Conservation (phyloP, 2,888 invertebrate genomes). For the Seira ritae region DNA sequence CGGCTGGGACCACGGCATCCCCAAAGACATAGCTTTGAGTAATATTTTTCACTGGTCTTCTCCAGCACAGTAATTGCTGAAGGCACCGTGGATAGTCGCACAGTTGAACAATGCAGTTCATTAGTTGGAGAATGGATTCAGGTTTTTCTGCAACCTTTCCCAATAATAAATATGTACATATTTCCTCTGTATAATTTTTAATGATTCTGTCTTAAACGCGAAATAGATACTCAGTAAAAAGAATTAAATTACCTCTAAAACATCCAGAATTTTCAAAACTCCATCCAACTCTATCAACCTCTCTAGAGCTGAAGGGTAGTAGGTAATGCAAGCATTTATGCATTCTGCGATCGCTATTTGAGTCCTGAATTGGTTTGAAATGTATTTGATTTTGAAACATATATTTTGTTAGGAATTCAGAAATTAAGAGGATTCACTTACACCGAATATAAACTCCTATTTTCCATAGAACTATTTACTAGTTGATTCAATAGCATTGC, state of each 20-base stretch:
- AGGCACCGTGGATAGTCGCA: conserved; percentile 70
- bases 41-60: conserved; percentile 35
- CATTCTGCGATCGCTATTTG: conserved; percentile 68
- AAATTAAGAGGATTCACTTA: background rate
- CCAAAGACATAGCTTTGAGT: conserved; percentile 53
- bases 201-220: too few species aligned
- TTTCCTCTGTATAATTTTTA: too few species aligned
- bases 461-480: too few species aligned
- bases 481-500: too few species aligned
- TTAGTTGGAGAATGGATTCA: conserved; percentile 57
- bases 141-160: conserved; percentile 63
- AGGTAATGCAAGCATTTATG: conserved; percentile 61
- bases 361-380: conserved; percentile 51
- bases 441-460: too few species aligned
- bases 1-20: conserved; percentile 26
- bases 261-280: conserved; percentile 66
- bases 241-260: conserved; percentile 65
- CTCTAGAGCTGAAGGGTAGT: conserved; percentile 65
- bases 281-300: conserved; percentile 68
- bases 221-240: background rate
- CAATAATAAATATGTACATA: too few species aligned
- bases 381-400: too few species aligned
- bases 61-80: conserved; percentile 70
- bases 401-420: background rate
- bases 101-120: conserved; percentile 65